phyloP scores from a whole-genome alignment of 2,113 vertebrate species.

The Mungos mungo region DNA sequence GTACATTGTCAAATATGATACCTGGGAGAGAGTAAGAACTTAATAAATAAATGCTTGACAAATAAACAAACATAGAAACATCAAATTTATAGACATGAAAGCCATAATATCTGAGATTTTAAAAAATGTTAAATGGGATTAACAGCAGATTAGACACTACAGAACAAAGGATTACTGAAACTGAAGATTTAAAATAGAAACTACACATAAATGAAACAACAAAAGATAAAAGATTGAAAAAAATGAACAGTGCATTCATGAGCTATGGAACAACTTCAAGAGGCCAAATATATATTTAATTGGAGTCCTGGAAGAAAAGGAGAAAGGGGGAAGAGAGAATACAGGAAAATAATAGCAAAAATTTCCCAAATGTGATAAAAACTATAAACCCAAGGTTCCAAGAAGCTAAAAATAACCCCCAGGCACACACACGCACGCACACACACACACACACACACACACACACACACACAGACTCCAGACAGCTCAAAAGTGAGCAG shows the following conservation, averaged over 20 bases:
- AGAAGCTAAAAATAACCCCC: background rate
- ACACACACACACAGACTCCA: background rate
- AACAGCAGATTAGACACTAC: background rate
- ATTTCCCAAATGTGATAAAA: background rate
- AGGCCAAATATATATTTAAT: background rate
- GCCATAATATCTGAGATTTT: background rate
- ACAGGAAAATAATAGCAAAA: background rate
- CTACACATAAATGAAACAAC: background rate
- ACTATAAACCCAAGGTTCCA: background rate
- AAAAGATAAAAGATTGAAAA: background rate
- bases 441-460: no score
- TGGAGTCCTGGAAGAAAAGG: background rate
- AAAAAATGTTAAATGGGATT: background rate
- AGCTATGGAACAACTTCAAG: background rate
- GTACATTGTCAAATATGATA: background rate
- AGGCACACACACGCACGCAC: background rate
- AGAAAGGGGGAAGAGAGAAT: background rate
- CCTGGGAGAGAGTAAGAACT: background rate
- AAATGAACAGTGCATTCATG: background rate
- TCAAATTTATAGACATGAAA: background rate
- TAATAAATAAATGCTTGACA: background rate
- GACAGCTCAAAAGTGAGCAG: background rate
- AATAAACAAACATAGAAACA: background rate
- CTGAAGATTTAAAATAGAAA: background rate
- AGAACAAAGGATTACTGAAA: background rate